Conservation (phyloP, 2,113 vertebrate species). For the Macrotis lagotis region DNA sequence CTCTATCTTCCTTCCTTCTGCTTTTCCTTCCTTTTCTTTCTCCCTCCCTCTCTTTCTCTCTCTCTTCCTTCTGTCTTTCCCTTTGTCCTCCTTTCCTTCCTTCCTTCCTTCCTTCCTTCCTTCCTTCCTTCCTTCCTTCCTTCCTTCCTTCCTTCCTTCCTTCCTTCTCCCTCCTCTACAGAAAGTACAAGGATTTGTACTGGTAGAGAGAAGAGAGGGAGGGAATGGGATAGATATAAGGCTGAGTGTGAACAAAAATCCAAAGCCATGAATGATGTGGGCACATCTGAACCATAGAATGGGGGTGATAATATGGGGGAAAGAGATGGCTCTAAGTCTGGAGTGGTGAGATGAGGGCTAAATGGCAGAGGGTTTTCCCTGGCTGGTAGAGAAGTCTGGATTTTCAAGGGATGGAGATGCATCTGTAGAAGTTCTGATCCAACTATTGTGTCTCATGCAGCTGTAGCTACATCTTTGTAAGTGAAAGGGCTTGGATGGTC, state of each 20-base stretch:
- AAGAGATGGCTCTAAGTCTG: background rate
- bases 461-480: background rate
- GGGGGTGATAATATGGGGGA: background rate
- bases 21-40: too few species aligned
- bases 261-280: background rate
- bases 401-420: background rate
- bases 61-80: too few species aligned
- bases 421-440: background rate
- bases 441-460: background rate
- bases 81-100: background rate
- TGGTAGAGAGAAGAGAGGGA: background rate
- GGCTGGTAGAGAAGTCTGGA: background rate
- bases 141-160: background rate
- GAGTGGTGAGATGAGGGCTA: background rate
- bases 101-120: background rate
- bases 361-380: background rate
- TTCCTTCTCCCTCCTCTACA: background rate
- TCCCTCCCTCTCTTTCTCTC: accelerated
- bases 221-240: background rate
- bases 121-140: background rate
- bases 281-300: background rate
- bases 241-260: background rate
- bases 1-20: too few species aligned
- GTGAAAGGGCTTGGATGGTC: background rate
- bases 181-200: background rate